Base-by-base conservation (phyloP, 2,797 vertebrate species). In the Eulemur albifrons region DNA sequence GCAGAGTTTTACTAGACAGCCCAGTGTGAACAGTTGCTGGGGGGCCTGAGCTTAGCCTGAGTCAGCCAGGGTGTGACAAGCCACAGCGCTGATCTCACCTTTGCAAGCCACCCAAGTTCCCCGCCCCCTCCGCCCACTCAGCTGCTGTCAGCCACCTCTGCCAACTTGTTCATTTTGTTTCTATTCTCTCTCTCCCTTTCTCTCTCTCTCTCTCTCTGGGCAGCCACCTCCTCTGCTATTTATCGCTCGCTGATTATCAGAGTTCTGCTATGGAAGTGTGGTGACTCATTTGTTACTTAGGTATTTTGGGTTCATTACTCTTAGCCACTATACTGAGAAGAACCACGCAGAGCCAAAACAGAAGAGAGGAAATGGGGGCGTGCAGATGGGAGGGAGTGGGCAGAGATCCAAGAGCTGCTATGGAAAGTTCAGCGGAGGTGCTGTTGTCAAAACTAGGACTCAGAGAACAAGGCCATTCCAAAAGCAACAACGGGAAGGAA, bases 251-350 rank as follows among this genome's bases (percentile, higher is more conserved):
- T 75, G 86, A 93, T 93, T 91, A 32, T 30, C 97, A 90, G 90
- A 88, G 69, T 48, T 50, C 79, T 52, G 88, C 67, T 75, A 76
- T 77, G 52, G 84, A 94, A 95, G 88, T n/a, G 35, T 2, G 30
- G 86, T 98, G 97, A 98, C 96, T 97, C 97, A 97, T 97, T 94
- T 93, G 93, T 73, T 94, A 85, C 96, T 96, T 97, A 91, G 97
- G 97, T 97, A 97, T 97, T 98, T 98, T 90, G 94, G 89, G 97
- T 95, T 97, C 76, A 25, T 97, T 89, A 81, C 96, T 94, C 82
- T 93, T 81, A 97, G 75, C 83, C 79, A 82, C 93, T 77, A 95
- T 93, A 95, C 92, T 7, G 73, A 93, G 97, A 94, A 95, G 90
- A 96, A 67, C 88, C 65, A 83, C 27, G 25, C 67, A 65, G 96